Evolutionary conservation across 2,888 invertebrate genomes (phyloP).

Genomic region (Gortyna flavago): DNA sequence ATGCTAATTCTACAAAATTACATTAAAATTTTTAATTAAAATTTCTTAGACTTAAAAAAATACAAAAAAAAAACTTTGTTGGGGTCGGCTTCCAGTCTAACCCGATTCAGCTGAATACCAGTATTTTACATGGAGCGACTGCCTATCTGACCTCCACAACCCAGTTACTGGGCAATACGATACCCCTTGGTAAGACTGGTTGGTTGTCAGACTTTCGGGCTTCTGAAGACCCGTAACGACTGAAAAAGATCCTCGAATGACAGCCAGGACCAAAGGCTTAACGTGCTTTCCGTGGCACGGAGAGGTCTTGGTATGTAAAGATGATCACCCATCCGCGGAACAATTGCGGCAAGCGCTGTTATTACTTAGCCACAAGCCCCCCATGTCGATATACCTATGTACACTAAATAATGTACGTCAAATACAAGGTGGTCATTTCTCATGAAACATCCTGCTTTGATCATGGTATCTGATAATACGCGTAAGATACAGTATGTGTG

Average conservation of each 20-base stretch:
- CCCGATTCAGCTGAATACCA: background rate
- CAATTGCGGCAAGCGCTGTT: background rate
- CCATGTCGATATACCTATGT: background rate
- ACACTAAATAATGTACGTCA: background rate
- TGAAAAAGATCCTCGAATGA: background rate
- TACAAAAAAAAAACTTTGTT: too few relatives aligned
- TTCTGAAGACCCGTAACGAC: background rate
- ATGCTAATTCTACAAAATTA: too few relatives aligned
- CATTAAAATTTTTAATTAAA: too few relatives aligned
- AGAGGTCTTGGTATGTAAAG: background rate
- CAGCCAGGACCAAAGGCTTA: background rate
- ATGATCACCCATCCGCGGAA: background rate
- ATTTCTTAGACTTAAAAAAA: too few relatives aligned
- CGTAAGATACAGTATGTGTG: background rate
- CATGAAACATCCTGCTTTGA: constrained; percentile 34
- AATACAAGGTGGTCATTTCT: constrained; percentile 23
- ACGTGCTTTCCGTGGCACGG: too few relatives aligned
- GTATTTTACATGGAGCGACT: background rate
- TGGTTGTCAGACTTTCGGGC: background rate
- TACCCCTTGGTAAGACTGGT: background rate
- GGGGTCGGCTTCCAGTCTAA: background rate
- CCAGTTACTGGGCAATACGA: background rate
- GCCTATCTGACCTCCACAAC: background rate
- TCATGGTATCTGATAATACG: constrained; percentile 21
- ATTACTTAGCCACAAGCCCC: background rate